Conservation (phyloP, 2,888 invertebrate genomes). For the Cephus rjabovi region DNA sequence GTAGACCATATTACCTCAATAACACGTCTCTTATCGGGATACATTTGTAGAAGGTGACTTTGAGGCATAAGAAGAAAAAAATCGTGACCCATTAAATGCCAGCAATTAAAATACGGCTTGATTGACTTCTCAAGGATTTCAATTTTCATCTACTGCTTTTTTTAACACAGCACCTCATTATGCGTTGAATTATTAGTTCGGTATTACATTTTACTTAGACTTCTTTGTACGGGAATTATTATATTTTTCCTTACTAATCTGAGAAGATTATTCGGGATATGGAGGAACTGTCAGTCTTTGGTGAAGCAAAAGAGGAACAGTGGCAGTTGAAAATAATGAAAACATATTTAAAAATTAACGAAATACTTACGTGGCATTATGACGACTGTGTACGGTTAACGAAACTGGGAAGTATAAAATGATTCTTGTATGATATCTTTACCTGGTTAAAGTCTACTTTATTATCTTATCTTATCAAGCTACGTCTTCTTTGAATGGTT, state of each 20-base stretch:
- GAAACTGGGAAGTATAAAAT: slow-evolving; percentile 29
- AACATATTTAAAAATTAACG: background rate
- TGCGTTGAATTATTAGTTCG: background rate
- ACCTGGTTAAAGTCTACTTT: slow-evolving; percentile 34
- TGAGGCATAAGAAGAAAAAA: background rate
- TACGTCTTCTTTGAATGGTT: slow-evolving; percentile 26
- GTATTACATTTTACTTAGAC: background rate
- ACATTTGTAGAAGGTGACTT: background rate
- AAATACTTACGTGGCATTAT: slow-evolving; percentile 45
- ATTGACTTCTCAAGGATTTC: background rate
- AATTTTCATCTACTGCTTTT: background rate
- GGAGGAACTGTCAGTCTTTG: background rate
- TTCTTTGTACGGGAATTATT: background rate
- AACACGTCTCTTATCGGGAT: background rate
- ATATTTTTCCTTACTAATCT: too few species aligned
- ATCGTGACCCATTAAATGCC: background rate
- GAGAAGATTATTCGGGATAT: background rate
- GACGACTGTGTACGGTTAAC: slow-evolving; percentile 17
- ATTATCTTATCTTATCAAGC: slow-evolving; percentile 50
- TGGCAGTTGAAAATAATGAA: background rate
- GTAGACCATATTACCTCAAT: background rate
- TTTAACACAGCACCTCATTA: background rate
- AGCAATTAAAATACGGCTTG: background rate
- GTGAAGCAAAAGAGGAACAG: background rate
- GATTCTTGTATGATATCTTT: slow-evolving; percentile 33